A percentile compares a stretch with the other conserved stretches of the same genome.
phyloP scores from a whole-genome alignment of 2,113 vertebrate species.

The Marcusenius ussheri region DNA sequence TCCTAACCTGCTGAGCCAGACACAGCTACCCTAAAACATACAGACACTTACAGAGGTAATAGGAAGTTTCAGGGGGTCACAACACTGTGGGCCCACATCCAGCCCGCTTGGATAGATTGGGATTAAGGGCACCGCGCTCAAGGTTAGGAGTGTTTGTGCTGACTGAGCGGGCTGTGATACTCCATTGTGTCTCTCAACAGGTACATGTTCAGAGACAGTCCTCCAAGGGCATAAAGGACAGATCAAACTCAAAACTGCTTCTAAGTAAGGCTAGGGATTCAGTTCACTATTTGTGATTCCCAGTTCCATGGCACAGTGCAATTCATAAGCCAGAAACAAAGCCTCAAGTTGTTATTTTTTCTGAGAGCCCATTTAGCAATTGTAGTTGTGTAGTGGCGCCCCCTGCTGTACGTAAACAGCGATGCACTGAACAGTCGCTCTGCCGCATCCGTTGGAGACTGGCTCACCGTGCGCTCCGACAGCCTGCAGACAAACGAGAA shows the following conservation, averaged over 20 bases:
- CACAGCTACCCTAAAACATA: background rate
- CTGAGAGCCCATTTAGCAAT: background rate
- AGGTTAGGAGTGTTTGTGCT: background rate
- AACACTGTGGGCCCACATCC: background rate
- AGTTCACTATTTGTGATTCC: background rate
- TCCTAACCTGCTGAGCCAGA: background rate
- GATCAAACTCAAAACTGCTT: background rate
- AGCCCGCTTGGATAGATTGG: background rate
- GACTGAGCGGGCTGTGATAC: background rate
- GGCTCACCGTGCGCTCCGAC: background rate
- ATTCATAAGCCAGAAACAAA: background rate
- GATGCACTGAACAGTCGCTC: background rate
- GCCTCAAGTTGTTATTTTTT: background rate
- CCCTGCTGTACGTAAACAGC: background rate
- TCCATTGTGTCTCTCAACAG: background rate
- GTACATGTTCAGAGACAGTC: background rate
- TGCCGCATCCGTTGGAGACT: background rate
- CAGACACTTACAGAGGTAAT: background rate
- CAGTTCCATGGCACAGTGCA: background rate
- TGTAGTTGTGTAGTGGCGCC: background rate
- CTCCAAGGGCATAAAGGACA: background rate
- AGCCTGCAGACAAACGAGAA: background rate
- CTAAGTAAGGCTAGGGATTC: background rate
- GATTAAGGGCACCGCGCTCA: background rate
- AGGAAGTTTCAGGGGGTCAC: background rate